These are phyloP conservation scores for Gymnosoma rotundatum DNA, from an alignment of 2,888 invertebrate species.

Conservation along the genomic window DNA sequence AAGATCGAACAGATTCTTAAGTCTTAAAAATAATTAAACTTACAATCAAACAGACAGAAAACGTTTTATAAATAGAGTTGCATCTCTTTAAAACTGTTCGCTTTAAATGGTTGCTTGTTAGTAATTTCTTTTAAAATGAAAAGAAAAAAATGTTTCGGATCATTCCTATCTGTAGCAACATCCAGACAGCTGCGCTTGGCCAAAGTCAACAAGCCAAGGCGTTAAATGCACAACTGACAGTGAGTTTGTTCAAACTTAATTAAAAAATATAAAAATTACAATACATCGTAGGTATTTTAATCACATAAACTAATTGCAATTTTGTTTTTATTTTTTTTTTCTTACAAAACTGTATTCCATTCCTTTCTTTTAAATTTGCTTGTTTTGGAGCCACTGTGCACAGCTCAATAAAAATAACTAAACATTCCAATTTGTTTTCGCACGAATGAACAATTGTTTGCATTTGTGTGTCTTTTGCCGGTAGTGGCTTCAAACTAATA, in stretches of 20 bases:
- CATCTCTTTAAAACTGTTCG: slow-evolving; percentile 31
- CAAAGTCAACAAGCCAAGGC: slow-evolving; percentile 4
- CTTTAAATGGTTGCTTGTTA: background rate
- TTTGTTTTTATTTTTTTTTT: no score
- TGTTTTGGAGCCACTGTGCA: background rate
- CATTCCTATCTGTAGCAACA: background rate
- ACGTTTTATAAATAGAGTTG: slow-evolving; percentile 16
- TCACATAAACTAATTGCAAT: no score
- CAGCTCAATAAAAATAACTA: no score
- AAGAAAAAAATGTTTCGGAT: background rate
- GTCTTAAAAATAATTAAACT: slow-evolving; percentile 38
- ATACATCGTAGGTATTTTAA: no score
- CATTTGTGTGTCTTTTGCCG: background rate
- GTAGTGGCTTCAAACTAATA: slow-evolving; percentile 14
- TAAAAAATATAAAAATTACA: no score
- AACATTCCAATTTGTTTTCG: background rate
- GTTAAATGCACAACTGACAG: background rate
- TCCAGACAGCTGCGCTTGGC: background rate
- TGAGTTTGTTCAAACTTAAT: background rate
- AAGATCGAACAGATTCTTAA: slow-evolving; percentile 32
- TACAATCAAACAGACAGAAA: slow-evolving; percentile 2
- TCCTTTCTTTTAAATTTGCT: background rate
- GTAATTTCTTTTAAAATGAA: background rate
- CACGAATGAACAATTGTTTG: slow-evolving; percentile 10
- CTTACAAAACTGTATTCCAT: no score